Evolutionary conservation across 2,888 invertebrate species (phyloP), one percentile per base, ranked within the genome.

Genomic region (Protodeltote pygarga): DNA sequence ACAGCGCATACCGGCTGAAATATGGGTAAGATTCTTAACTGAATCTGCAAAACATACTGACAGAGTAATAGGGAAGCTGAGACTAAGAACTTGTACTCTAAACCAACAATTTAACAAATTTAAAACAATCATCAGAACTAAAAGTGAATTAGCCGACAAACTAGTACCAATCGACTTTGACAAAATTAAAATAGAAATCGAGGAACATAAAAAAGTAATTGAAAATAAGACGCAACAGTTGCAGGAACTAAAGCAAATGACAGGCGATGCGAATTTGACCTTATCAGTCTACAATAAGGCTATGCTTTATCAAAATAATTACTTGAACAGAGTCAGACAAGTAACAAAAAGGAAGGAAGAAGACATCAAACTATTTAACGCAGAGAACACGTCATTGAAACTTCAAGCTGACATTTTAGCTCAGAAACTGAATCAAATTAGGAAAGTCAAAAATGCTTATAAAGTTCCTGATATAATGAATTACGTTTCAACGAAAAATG

Each of bases 101-200:
- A 94, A 92, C 70, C 81, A 83, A 0, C 92, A 93, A 38, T 91
- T 89, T 63, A 85, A 78, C 28, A 93, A 93, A 73, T 71, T 94
- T 0, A 93, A 87, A 47, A 81, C 87, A 0, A 92, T 93, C 48
- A 85, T 94, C 2, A 79, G 85, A 16, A 85, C 92, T 5, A 93
- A 94, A 53, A 84, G 88, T n/a, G 93, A 94, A 70, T 67, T 94
- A 0, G 93, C 93, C 6, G 93, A 93, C 49, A 89, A 86, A 29
- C 73, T 95, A 1, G 84, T 92, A 32, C 90, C 93, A 0, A 92
- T 94, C 0, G 95, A 95, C 71, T 94, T 95, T 58, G 92, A 94
- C 29, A 92, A 94, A 63, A 64, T 94, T 6, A 85, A 87, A 55
- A 94, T 95, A 13, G 93, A 94, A 65, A 94, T 94, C 63, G 64